phyloP scores from a whole-genome alignment of 2,113 vertebrate species.

The Lucifuga dentata region DNA sequence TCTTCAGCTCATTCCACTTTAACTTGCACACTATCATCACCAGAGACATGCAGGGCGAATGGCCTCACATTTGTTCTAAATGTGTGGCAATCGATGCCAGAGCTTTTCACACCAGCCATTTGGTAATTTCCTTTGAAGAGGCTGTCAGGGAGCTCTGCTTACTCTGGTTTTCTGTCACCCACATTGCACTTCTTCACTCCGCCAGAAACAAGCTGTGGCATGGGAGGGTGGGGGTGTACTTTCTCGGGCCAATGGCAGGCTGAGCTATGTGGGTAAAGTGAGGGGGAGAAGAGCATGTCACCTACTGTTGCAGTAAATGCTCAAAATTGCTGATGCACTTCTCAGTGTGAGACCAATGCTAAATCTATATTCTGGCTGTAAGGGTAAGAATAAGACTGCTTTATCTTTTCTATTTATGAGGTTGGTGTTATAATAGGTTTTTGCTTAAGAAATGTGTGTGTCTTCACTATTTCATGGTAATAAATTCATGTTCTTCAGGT shows the following conservation, averaged over 20 bases:
- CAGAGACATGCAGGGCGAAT: background rate
- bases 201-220: conserved; percentile 18
- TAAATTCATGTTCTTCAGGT: too few species aligned
- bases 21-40: background rate
- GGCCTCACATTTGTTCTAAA: background rate
- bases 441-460: background rate
- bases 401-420: conserved; percentile 16
- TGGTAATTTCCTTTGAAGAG: conserved; percentile 15
- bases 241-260: conserved; percentile 62
- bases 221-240: conserved; percentile 40
- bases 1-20: background rate
- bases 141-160: conserved; percentile 19
- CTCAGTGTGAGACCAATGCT: conserved; percentile 36
- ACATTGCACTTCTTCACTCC: background rate
- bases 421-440: background rate
- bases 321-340: conserved; percentile 49
- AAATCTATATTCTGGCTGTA: conserved; percentile 31
- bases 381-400: conserved; percentile 49
- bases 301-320: conserved; percentile 53
- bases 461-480: background rate
- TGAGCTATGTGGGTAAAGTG: conserved; percentile 57
- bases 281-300: conserved; percentile 38
- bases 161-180: conserved; percentile 2
- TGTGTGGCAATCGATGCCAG: background rate
- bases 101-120: conserved; percentile 17